Conservation (phyloP, 2,113 vertebrate species). For the Malurus cyaneus region DNA sequence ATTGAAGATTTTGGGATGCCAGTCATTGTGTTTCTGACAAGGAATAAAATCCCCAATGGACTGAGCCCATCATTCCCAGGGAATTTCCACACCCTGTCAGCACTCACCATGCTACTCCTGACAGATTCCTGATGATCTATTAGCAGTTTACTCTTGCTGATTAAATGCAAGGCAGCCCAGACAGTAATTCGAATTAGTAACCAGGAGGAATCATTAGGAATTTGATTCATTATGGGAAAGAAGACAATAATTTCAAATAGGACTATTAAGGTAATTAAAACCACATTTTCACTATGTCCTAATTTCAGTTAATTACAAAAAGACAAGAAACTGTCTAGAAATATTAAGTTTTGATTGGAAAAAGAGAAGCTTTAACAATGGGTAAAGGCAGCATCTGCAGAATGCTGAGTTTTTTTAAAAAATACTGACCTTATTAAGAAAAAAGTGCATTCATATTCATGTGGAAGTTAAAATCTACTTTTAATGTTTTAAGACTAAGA, state of each 20-base stretch:
- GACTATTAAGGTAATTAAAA: slow-evolving; percentile 9
- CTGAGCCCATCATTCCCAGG: neutral
- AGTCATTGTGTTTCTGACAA: slow-evolving; percentile 26
- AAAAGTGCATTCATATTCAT: neutral
- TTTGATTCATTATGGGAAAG: neutral
- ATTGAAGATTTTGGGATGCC: slow-evolving; percentile 44
- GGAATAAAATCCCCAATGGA: neutral
- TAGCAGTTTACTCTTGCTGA: neutral
- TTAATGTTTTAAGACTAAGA: neutral
- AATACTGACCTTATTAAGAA: neutral
- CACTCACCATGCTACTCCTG: neutral
- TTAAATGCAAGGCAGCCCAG: neutral
- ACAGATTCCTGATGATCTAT: neutral
- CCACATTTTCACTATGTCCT: neutral
- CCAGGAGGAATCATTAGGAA: neutral
- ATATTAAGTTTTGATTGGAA: neutral
- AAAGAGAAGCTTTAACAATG: neutral
- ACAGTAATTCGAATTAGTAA: neutral
- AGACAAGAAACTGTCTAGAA: neutral
- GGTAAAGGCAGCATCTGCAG: neutral
- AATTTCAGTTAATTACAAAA: neutral
- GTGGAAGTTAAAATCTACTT: neutral
- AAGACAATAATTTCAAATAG: neutral
- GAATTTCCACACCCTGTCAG: neutral
- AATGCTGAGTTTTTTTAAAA: neutral